A percentile compares a stretch with the other conserved stretches of the same genome.
These are phyloP conservation scores for Argopecten irradians DNA, from an alignment of 1,140 invertebrate genomes.

Conservation along the genomic window DNA sequence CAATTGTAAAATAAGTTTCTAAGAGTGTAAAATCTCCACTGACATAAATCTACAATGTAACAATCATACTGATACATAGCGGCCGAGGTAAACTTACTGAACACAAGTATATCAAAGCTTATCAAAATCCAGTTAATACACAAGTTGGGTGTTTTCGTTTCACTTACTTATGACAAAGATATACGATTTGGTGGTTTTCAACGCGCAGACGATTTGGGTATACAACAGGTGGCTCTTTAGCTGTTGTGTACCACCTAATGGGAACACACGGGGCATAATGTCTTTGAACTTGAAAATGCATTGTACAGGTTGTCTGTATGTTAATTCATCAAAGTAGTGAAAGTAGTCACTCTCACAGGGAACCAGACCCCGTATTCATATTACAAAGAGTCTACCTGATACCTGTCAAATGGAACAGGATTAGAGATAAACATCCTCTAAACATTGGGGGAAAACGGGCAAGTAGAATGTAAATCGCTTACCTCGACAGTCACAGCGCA, in stretches of 20 bases:
- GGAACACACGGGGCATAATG: slow-evolving; percentile 7
- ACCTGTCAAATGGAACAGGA: background rate
- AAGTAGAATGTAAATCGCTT: background rate
- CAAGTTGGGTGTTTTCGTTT: slow-evolving; percentile 3
- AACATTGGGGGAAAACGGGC: background rate
- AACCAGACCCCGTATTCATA: background rate
- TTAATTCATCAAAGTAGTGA: slow-evolving; percentile 18
- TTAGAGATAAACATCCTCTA: background rate
- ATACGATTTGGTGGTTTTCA: slow-evolving; percentile 17
- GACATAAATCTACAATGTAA: no score
- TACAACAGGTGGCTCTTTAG: slow-evolving; percentile 1
- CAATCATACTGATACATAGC: no score
- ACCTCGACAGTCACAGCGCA: background rate
- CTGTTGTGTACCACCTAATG: background rate
- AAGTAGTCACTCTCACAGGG: background rate
- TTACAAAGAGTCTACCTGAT: background rate
- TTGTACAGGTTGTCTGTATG: slow-evolving; percentile 5
- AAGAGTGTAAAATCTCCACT: no score
- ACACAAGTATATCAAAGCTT: background rate
- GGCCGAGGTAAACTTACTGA: background rate
- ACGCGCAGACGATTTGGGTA: background rate
- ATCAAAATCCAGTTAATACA: slow-evolving; percentile 4
- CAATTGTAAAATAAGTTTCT: no score
- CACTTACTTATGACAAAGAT: slow-evolving; percentile 6
- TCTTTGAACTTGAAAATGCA: slow-evolving; percentile 11